Evolutionary conservation across 2,797 vertebrate species (phyloP).

Genomic region (Myotis pilosus): DNA sequence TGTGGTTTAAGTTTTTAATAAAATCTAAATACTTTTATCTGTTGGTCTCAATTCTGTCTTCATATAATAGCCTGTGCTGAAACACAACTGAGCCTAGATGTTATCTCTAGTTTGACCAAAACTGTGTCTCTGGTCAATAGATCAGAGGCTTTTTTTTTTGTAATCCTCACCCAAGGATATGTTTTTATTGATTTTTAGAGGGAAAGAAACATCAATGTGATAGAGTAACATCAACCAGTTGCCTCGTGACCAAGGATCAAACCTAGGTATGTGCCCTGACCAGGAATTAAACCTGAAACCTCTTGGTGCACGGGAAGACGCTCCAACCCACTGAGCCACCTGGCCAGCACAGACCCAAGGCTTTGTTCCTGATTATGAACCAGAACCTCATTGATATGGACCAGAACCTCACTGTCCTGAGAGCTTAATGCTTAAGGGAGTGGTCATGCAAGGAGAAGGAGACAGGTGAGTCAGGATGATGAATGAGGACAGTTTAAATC

Average conservation of each 20-base stretch:
- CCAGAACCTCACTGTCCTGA: neutral
- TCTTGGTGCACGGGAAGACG: neutral
- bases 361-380: neutral
- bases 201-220: neutral
- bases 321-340: neutral
- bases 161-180: neutral
- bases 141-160: neutral
- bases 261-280: neutral
- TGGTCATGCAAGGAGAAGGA: neutral
- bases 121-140: neutral
- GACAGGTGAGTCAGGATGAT: neutral
- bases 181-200: neutral
- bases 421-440: neutral
- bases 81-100: neutral
- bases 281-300: neutral
- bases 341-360: neutral
- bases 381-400: neutral
- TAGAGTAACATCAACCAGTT: neutral
- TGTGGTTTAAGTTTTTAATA: constrained; percentile 58
- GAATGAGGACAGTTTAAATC: neutral
- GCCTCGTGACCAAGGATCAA: neutral
- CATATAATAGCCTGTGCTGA: neutral
- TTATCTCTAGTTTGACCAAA: neutral
- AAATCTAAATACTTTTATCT: neutral
- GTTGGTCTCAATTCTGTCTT: neutral